Base-by-base conservation (phyloP, 2,888 invertebrate species). In the Archaeoteleia sp. region DNA sequence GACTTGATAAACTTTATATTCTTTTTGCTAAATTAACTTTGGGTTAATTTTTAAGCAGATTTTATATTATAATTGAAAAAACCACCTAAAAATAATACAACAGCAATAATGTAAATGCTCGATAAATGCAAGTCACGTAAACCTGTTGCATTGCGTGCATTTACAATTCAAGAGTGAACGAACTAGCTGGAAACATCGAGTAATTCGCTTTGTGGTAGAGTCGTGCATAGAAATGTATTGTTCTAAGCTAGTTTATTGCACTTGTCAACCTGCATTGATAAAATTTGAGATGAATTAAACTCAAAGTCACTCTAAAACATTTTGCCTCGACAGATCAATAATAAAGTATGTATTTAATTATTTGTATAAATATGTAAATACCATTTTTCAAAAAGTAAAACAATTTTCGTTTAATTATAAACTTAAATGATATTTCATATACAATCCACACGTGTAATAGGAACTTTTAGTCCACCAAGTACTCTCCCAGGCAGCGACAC, bases 71-170 rank as follows among this genome's bases (percentile, higher is more conserved):
- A n/a, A n/a, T n/a, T n/a, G n/a, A n/a, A n/a, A n/a, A n/a, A n/a
- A n/a, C n/a, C n/a, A n/a, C n/a, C n/a, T n/a, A n/a, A n/a, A n/a
- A n/a, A n/a, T n/a, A n/a, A n/a, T n/a, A n/a, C n/a, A n/a, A n/a
- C n/a, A n/a, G n/a, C n/a, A n/a, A n/a, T n/a, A n/a, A n/a, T n/a
- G 29, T 29, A 60, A 45, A 67, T 58, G 35, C 40, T 7, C 32
- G 10, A 17, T 27, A 29, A 34, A 65, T 65, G 54, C 68, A 51
- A 40, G 57, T 55, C 49, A 40, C 63, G 63, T 69, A 65, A 69
- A 69, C 69, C 65, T 69, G 69, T 63, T 63, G 61, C 69, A 65
- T 61, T 54, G 62, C 57, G 45, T 63, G 62, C 63, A 69, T 69
- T 69, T 58, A 61, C 55, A 69, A 69, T 69, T 39, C 60, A 30